These are phyloP conservation scores for Tachina grossa DNA, from an alignment of 2,888 invertebrate species.

Conservation along the genomic window DNA sequence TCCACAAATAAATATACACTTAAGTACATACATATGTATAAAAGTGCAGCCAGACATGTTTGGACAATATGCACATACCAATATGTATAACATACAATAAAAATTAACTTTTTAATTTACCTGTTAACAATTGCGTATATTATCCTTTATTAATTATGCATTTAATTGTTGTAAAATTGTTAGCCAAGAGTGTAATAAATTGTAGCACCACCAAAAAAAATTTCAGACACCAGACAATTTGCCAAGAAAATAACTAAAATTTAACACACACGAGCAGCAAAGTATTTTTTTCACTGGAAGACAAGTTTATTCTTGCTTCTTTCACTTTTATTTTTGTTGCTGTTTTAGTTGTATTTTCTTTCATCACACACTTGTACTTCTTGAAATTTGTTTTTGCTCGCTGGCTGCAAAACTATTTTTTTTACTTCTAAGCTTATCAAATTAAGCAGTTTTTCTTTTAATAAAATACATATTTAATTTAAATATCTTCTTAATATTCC, in stretches of 20 bases:
- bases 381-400: constrained; percentile 15
- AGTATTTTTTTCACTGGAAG: background rate
- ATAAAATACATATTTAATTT: background rate
- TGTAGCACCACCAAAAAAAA: background rate
- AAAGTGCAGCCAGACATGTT: constrained; percentile 38
- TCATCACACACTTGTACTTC: constrained; percentile 12
- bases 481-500: background rate
- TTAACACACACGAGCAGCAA: background rate
- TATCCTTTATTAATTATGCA: background rate
- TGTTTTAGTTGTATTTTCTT: constrained; percentile 11
- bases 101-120: constrained; percentile 8
- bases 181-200: background rate
- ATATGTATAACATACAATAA: background rate
- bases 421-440: background rate
- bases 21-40: background rate
- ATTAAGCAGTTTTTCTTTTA: constrained; percentile 9
- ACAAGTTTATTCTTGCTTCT: constrained; percentile 43
- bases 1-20: background rate
- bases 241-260: constrained; percentile 4
- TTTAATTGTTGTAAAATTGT: constrained; percentile 12
- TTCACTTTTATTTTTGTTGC: constrained; percentile 51
- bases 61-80: background rate
- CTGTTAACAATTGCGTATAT: background rate
- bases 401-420: constrained; percentile 1
- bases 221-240: constrained; percentile 4